Base-by-base conservation (phyloP, 2,797 vertebrate species). In the Enteromius trimaculatus region DNA sequence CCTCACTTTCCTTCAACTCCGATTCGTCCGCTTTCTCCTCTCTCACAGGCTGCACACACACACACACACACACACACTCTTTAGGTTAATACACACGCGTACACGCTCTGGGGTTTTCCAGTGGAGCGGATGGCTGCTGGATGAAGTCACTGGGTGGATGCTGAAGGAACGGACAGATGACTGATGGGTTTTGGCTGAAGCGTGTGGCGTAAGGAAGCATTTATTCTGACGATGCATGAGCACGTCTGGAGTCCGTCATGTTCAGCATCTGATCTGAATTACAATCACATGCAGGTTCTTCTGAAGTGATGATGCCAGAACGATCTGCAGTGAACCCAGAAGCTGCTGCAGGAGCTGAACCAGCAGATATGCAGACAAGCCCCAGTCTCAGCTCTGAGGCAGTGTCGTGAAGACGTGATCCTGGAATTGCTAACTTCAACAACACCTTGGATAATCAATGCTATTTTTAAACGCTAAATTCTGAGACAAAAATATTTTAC, bases 41-140 rank as follows among this genome's bases (percentile, higher is more conserved):
- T 90, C 94, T 95, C 64, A 90, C 91, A 86, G 94, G 94, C 97
- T 99, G 78, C 55, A 78, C 74, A 66, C 68, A 81, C 39, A 80
- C 49, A 75, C 83, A 69, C 10, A 62, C 64, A 37, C 37, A 42
- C 9, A 68, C 17, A 31, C 69, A 79, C 53, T 51, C 13, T 31
- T 31, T 64, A 31, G 26, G 10, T 26, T 23, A 29, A 23, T 16
- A 49, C 42, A 37, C 49, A 37, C 39, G 19, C 16, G 16, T 49
- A 23, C 49, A 16, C n/a, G 47, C 70, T 7, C 75, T 37, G 55
- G 65, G 39, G 82, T 72, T 88, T 87, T 89, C 87, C 79, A 85
- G 71, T 79, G 72, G 80, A 84, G 66, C 10, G 3, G 79, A 82
- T 55, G 42, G 53, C 68, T 66, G 47, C 29, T 34, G 80, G 79